phyloP scores from a whole-genome alignment of 1,140 invertebrate genomes.

The Brachionus calyciflorus region DNA sequence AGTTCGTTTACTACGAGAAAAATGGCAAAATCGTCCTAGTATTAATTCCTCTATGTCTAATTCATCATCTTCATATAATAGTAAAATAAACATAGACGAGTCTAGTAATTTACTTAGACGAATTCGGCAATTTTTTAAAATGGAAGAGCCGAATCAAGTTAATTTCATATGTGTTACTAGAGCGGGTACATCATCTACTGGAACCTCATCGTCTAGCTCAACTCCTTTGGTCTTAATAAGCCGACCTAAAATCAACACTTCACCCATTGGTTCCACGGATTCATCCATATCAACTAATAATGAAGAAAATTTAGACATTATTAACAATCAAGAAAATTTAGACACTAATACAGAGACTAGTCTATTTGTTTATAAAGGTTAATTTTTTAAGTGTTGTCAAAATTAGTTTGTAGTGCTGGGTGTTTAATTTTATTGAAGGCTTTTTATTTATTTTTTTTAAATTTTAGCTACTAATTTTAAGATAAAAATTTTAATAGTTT shows the following conservation, averaged over 20 bases:
- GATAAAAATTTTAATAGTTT: too few relatives aligned
- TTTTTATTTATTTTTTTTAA: too few relatives aligned
- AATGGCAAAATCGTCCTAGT: neutral
- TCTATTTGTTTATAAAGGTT: conserved; percentile 33
- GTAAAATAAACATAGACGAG: conserved; percentile 41
- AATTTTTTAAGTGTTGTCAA: conserved; percentile 22
- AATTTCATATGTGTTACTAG: neutral
- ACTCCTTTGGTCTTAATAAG: neutral
- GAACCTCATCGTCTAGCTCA: conserved; percentile 17
- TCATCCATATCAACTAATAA: neutral
- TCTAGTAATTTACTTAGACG: conserved; percentile 13
- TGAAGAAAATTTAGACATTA: neutral
- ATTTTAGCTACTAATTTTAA: too few relatives aligned
- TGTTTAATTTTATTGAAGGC: too few relatives aligned
- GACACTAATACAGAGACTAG: neutral
- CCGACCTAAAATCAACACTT: neutral
- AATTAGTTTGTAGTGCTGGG: conserved; percentile 18
- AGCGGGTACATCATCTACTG: neutral
- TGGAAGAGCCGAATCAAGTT: neutral
- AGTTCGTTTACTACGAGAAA: conserved; percentile 14
- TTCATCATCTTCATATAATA: conserved; percentile 22
- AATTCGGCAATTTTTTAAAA: conserved; percentile 15
- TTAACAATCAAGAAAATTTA: neutral
- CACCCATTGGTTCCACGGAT: neutral
- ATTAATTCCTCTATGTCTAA: neutral